Base-by-base conservation (phyloP, 2,888 invertebrate species). In the Meganola albula region DNA sequence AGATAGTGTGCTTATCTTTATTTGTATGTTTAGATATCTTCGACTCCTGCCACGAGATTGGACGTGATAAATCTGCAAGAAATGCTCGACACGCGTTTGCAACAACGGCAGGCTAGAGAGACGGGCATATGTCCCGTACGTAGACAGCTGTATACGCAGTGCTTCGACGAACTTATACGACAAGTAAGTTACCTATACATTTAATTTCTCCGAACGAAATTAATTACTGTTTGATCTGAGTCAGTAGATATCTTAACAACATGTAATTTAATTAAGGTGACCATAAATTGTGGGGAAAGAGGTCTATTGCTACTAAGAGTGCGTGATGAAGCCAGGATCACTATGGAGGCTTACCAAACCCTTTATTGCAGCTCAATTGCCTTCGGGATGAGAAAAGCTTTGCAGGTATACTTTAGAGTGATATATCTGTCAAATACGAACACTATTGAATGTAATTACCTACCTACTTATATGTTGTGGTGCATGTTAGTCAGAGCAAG, bases 51-150 rank as follows among this genome's bases (percentile, higher is more conserved):
- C 1, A 99, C 99, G 0, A 88, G 99, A 28, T 87, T 97, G 54
- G 99, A 99, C 80, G 97, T 99, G 8, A 93, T 98, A 47, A 97
- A 97, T 76, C 88, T 99, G 9, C 98, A 98, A 82, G 98, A 99
- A 75, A 96, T 96, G 84, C 83, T 99, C 27, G 98, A 99, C 72
- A 93, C 94, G 60, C 90, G 93, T 44, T 82, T 98, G 31, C 94
- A 96, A 62, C 94, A 95, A 66, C 88, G 94, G n/a, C 95, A 97
- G 75, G 98, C 99, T 1, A 88, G 97, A 47, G 98, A 98, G 83
- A 97, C 97, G 0, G 98, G 98, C 18, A 97, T 98, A 58, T 98
- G 98, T 73, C 97, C 97, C 0, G 93, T 97, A 30, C 89, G 98
- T 27, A 87, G 98, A 30, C 96, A 98, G 71, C 89, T 98, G 0